Conservation (phyloP, 2,888 invertebrate species). For the Griposia aprilina region DNA sequence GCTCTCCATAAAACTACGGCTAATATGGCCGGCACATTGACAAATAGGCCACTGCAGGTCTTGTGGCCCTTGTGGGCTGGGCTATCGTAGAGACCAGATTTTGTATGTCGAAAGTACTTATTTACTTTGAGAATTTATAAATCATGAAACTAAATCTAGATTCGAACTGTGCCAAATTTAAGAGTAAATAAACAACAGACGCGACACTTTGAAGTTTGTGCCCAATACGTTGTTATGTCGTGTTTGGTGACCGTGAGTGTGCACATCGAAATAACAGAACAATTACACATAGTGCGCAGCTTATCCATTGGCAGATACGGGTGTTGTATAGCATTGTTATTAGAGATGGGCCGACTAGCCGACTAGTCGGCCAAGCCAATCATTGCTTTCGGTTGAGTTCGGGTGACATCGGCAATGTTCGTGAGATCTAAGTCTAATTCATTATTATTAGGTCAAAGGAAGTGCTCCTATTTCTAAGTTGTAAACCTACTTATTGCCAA, state of each 20-base stretch:
- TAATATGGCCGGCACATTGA: not conserved
- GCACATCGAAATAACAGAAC: constrained; percentile 37
- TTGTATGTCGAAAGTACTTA: not conserved
- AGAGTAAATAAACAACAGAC: constrained; percentile 32
- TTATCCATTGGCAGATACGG: constrained; percentile 34
- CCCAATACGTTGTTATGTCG: constrained; percentile 13
- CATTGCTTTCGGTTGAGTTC: too few relatives aligned
- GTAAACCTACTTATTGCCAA: too few relatives aligned
- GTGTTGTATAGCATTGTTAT: constrained; percentile 16
- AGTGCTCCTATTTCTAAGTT: too few relatives aligned
- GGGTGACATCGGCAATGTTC: too few relatives aligned
- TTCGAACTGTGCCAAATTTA: constrained; percentile 26
- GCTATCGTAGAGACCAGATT: not conserved
- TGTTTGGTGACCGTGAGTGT: constrained; percentile 35
- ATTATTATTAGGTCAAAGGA: too few relatives aligned
- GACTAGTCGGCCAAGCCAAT: too few relatives aligned
- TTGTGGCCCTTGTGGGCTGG: not conserved
- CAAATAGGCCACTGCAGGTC: constrained; percentile 10
- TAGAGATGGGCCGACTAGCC: too few relatives aligned
- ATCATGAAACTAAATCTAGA: constrained; percentile 31
- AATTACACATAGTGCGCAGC: not conserved
- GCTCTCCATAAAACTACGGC: too few relatives aligned
- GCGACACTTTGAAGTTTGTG: constrained; percentile 30
- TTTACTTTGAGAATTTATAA: constrained; percentile 4
- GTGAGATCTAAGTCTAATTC: too few relatives aligned